Conservation (phyloP, 64 coral and sea anemone species). For the Trachythela sp. region DNA sequence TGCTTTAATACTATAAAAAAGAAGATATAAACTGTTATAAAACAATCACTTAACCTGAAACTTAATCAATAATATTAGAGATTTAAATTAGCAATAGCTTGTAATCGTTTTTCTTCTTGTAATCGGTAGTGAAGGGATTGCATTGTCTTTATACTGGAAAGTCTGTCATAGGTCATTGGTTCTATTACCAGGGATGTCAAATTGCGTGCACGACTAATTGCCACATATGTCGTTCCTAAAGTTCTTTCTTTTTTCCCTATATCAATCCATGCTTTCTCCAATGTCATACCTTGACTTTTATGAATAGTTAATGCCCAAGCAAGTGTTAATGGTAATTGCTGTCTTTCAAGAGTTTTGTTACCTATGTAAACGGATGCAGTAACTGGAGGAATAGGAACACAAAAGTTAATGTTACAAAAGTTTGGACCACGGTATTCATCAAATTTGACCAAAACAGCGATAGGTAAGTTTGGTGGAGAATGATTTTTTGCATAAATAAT, state of each 20-base stretch:
- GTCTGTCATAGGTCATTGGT: not conserved
- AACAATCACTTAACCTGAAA: not conserved
- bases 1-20: not conserved
- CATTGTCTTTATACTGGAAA: not conserved
- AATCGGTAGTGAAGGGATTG: not conserved
- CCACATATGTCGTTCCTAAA: slow-evolving; percentile 1
- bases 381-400: not conserved
- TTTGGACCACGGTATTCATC: slow-evolving; percentile 9
- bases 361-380: not conserved
- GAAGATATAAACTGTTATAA: not conserved
- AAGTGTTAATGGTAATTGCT: no score
- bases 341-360: not conserved
- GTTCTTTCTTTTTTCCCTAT: not conserved
- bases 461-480: slow-evolving; percentile 5
- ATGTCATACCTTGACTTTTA: not conserved
- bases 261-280: no score
- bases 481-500: slow-evolving; percentile 20
- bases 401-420: slow-evolving; percentile 8
- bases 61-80: slow-evolving; percentile 19
- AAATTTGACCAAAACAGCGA: slow-evolving; percentile 6
- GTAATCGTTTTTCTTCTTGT: not conserved
- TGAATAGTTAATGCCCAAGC: slow-evolving; percentile 5
- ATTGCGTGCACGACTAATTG: slow-evolving; percentile 1
- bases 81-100: slow-evolving; percentile 13
- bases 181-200: not conserved